Conservation (phyloP, 2,888 invertebrate genomes). For the Hedychridium roseum region DNA sequence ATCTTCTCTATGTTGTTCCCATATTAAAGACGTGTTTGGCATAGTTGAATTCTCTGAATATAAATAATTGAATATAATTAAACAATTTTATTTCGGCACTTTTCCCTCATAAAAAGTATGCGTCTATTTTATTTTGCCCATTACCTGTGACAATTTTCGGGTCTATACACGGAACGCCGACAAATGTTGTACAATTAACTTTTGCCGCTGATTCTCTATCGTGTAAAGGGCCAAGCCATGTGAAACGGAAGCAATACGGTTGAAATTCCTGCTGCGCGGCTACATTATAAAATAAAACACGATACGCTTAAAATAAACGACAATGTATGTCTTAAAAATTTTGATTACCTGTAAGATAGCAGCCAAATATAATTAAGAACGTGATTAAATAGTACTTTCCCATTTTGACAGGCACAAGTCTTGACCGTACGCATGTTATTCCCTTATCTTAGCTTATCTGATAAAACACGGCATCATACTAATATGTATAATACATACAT, state of each 20-base stretch:
- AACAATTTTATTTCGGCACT: too few relatives aligned
- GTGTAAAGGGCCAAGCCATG: slow-evolving; percentile 41
- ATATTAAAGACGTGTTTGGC: slow-evolving; percentile 19
- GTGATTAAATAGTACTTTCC: not conserved
- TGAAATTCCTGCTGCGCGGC: not conserved
- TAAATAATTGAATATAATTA: not conserved
- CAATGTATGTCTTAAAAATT: not conserved
- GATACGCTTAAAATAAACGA: not conserved
- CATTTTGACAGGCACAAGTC: slow-evolving; percentile 1
- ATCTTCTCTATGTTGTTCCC: not conserved
- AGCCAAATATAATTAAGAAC: not conserved
- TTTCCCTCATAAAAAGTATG: not conserved
- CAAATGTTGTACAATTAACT: slow-evolving; percentile 22
- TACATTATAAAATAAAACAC: not conserved
- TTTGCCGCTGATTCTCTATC: slow-evolving; percentile 13
- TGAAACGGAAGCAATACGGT: slow-evolving; percentile 47
- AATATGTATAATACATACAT: not conserved
- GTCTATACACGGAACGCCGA: slow-evolving; percentile 32
- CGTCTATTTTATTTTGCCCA: slow-evolving; percentile 1
- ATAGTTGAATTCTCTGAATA: slow-evolving; percentile 14
- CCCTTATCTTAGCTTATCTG: slow-evolving; percentile 29
- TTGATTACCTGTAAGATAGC: too few relatives aligned
- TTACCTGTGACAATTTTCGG: slow-evolving; percentile 31
- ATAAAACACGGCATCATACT: slow-evolving; percentile 14
- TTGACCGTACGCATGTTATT: slow-evolving; percentile 12